Conservation (phyloP, 1,140 invertebrate species). For the Atta texana region DNA sequence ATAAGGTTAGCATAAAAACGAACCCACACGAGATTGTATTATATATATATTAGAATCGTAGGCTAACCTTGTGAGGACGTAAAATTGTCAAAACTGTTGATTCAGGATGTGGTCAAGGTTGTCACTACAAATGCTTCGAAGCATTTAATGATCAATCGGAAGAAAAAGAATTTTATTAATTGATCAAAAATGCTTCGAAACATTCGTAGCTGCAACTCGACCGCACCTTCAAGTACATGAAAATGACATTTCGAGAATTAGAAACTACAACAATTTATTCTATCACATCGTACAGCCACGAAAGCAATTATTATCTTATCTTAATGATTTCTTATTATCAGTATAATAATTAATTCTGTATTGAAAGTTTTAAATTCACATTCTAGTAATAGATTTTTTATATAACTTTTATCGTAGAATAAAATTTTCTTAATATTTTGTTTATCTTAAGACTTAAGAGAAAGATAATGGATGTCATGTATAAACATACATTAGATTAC, state of each 20-base stretch:
- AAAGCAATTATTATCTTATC: background rate
- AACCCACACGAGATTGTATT: background rate
- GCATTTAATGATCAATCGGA: no score
- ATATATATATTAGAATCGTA: background rate
- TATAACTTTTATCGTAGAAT: background rate
- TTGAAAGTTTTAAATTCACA: background rate
- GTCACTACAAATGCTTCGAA: no score
- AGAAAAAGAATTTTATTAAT: no score
- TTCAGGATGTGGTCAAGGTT: background rate
- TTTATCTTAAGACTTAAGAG: background rate
- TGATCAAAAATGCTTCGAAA: no score
- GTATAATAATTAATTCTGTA: background rate
- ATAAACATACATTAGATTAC: background rate
- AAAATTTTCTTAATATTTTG: background rate
- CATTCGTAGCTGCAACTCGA: no score
- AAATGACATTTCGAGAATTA: background rate
- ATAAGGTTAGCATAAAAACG: constrained; percentile 15
- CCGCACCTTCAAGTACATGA: no score
- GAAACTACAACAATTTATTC: background rate
- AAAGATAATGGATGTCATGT: background rate
- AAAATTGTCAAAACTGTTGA: background rate
- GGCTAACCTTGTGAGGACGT: background rate
- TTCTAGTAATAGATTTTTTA: no score
- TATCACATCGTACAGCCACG: background rate
- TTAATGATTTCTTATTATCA: background rate